Base-by-base conservation (phyloP, 2,888 invertebrate species). In the Drosophila recens region DNA sequence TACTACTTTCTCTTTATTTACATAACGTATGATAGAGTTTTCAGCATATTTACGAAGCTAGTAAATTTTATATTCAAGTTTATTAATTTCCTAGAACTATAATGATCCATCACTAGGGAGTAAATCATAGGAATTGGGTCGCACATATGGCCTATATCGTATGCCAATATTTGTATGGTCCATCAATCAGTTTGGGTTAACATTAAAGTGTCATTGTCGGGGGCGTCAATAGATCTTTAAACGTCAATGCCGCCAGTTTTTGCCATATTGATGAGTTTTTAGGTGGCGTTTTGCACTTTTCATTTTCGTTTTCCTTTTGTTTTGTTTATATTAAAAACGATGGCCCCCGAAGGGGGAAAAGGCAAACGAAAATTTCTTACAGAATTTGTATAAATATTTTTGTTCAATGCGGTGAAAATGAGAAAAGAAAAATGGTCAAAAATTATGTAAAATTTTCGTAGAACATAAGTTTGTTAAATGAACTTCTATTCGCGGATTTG, bases 201-300 rank as follows among this genome's bases (percentile, higher is more conserved):
- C 84, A 85, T 85, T 85, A 85, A 85, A 85, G 87, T 85, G 84
- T 85, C 84, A 85, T 87, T 85, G 87, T 75, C 64, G 86, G 77
- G 79, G 86, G 80, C 82, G 75, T 75, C 79, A 79, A 83, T 83
- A 67, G 84, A 83, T 83, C 87, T 79, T 79, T 75, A 85, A 85
- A 87, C 84, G 84, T 85, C 84, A 85, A 89, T 87, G 83, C 68
- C 51, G 70, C 59, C 67, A 38, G 62, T 72, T 80, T 43, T 43
- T 43, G 56, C 57, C 57, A 62, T 63, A 85, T 85, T 85, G 84
- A 85, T 89, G 84, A 74, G 84, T 80, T 80, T 87, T 65, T 89
- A 79, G 87, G 76, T 86, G 84, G 69, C 62, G 61, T 74, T 68
- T 54, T 51, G 59, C 64, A 33, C 38, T 4, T 23, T 23, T 23